Evolutionary conservation across 2,113 vertebrate genomes (phyloP).

Genomic region (Brachionichthys hirsutus): DNA sequence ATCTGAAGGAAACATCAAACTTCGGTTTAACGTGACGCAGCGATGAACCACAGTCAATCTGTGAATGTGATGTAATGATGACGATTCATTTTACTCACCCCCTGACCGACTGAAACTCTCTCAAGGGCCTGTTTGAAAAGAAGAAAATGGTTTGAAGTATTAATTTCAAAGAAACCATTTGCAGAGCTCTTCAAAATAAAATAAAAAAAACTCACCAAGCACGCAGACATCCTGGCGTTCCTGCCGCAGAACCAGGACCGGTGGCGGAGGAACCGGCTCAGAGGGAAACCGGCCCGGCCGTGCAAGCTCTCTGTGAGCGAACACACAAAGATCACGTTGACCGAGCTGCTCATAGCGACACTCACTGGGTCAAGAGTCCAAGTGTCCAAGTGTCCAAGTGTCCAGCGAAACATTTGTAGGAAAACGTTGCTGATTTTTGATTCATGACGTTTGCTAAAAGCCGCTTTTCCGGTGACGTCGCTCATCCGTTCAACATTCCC

Average conservation of each 20-base stretch:
- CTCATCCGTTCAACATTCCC: too few species aligned
- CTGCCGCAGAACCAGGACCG: constrained; percentile 87
- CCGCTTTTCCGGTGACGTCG: too few species aligned
- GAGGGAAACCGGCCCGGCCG: constrained; percentile 87
- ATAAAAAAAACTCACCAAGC: constrained; percentile 83
- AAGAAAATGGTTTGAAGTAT: constrained; percentile 3
- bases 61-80: constrained; percentile 8
- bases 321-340: constrained; percentile 52
- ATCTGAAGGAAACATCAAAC: constrained; percentile 75
- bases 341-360: too few species aligned
- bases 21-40: background rate
- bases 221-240: constrained; percentile 97
- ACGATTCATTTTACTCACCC: constrained; percentile 65
- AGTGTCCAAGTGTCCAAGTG: too few species aligned
- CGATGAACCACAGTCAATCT: constrained; percentile 59
- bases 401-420: too few species aligned
- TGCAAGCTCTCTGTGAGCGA: constrained; percentile 71
- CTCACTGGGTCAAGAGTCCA: too few species aligned
- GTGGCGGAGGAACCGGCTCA: constrained; percentile 87
- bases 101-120: constrained; percentile 74
- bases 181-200: too few species aligned
- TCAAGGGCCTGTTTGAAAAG: constrained; percentile 70
- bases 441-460: too few species aligned
- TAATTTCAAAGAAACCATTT: background rate
- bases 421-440: too few species aligned